A percentile compares a stretch with the other conserved stretches of the same genome.
These are phyloP conservation scores for Rhinolophus sinicus DNA, from an alignment of 2,113 vertebrate genomes.

Conservation along the genomic window DNA sequence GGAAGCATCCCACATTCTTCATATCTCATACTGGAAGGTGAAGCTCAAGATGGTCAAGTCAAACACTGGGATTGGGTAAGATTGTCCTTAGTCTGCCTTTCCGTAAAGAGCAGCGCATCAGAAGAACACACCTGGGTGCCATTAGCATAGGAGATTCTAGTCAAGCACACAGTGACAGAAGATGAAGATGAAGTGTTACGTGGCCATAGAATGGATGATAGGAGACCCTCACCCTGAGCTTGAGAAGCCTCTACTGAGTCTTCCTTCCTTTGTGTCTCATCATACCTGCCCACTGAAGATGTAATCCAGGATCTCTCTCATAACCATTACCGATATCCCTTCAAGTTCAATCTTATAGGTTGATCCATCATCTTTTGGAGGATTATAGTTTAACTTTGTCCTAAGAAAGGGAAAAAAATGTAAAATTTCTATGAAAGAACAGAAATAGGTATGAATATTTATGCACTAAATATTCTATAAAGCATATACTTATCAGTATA, in stretches of 20 bases:
- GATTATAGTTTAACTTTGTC: slow-evolving; percentile 98
- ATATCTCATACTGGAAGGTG: neutral
- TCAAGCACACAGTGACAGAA: neutral
- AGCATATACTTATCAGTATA: neutral
- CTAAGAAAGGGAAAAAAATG: slow-evolving; percentile 84
- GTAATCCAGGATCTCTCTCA: slow-evolving; percentile 98
- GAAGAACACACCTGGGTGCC: neutral
- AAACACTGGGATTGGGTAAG: neutral
- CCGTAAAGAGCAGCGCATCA: neutral
- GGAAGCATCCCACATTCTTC: neutral
- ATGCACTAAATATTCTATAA: slow-evolving; percentile 42
- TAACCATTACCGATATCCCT: slow-evolving; percentile 95
- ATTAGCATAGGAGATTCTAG: accelerated
- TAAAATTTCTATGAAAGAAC: slow-evolving; percentile 72
- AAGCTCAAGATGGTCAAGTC: neutral
- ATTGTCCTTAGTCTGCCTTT: neutral
- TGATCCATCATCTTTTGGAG: slow-evolving; percentile 97
- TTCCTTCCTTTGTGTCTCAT: slow-evolving; percentile 37
- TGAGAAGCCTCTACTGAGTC: neutral
- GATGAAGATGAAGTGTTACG: neutral
- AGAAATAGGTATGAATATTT: slow-evolving; percentile 47
- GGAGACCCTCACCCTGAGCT: slow-evolving; percentile 46
- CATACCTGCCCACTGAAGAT: slow-evolving; percentile 98
- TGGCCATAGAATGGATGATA: neutral
- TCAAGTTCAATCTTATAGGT: slow-evolving; percentile 96